Evolutionary conservation across 2,797 vertebrate species (phyloP).

Genomic region (Hephaestus fuliginosus): DNA sequence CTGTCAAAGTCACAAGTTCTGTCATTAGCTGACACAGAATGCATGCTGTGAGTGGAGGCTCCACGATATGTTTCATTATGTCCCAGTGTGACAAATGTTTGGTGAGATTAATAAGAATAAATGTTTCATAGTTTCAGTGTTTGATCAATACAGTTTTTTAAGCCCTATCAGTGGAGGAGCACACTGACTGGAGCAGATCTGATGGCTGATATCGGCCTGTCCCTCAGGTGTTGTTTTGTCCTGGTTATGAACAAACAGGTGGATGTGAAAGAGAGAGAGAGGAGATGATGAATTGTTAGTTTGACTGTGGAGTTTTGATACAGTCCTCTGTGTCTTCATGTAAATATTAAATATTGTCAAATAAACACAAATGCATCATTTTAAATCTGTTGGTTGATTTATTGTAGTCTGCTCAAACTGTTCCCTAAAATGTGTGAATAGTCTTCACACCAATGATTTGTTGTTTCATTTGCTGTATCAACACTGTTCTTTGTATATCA

Average conservation of each 20-base stretch:
- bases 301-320: background rate
- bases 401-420: background rate
- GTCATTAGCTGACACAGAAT: background rate
- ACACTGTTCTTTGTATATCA: background rate
- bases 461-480: background rate
- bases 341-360: conserved; percentile 35
- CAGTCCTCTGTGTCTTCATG: conserved; percentile 28
- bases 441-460: background rate
- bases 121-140: background rate
- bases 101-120: background rate
- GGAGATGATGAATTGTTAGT: background rate
- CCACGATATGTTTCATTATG: background rate
- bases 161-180: background rate
- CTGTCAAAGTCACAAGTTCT: background rate
- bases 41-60: background rate
- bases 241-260: background rate
- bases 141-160: background rate
- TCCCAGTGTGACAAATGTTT: background rate
- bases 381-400: background rate
- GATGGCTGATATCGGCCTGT: background rate
- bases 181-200: conserved; percentile 7
- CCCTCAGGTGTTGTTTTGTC: background rate
- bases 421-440: background rate
- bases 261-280: background rate
- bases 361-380: conserved; percentile 20